phyloP scores from a whole-genome alignment of 35 echinoderm and acorn worm species.

The Ptychodera flava region DNA sequence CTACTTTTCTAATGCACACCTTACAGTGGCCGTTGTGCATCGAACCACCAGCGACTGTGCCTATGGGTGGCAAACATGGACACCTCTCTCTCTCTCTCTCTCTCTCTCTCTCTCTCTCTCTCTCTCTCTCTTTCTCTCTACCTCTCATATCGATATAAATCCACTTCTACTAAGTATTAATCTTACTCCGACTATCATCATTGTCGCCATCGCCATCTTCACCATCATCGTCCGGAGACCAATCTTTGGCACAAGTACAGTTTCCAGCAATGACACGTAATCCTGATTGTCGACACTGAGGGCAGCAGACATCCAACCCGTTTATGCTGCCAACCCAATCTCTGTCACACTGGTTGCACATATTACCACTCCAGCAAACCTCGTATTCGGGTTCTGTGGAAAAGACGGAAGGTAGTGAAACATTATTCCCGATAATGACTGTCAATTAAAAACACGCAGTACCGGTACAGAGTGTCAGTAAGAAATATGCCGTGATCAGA shows the following conservation, averaged over 20 bases:
- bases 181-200: not conserved
- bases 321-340: not conserved
- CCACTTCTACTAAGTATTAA: not conserved
- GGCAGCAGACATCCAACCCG: not conserved
- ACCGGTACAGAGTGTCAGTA: too few species aligned
- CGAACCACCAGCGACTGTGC: not conserved
- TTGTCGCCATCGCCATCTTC: not conserved
- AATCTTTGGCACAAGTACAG: not conserved
- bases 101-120: too few species aligned
- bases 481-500: too few species aligned
- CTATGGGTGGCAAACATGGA: not conserved
- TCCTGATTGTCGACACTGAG: not conserved
- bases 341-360: not conserved
- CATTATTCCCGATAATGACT: too few species aligned
- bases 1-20: not conserved
- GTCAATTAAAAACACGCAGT: too few species aligned
- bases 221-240: not conserved
- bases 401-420: too few species aligned
- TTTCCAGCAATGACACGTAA: not conserved
- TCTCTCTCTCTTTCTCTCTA: not conserved
- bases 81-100: too few species aligned
- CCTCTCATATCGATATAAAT: not conserved
- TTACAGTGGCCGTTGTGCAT: not conserved
- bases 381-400: not conserved
- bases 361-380: not conserved